Base-by-base conservation (phyloP, 2,888 invertebrate species). In the Sericinus montela region DNA sequence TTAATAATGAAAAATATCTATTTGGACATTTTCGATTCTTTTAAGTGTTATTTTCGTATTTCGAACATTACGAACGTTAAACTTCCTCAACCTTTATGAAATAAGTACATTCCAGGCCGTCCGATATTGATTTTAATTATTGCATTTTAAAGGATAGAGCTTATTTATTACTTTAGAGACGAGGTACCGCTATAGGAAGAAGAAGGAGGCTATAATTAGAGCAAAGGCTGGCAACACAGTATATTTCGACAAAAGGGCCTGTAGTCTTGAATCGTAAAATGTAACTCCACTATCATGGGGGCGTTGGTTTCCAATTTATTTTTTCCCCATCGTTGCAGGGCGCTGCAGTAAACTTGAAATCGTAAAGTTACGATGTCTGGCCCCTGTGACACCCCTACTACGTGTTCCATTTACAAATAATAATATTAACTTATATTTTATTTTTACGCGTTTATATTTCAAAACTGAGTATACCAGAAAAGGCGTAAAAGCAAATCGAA, bases 281-380 rank as follows among this genome's bases (percentile, higher is more conserved):
- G 63, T 63, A 68, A 60, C 66, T 59, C 55, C 62, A 60, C 64
- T 74, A 60, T 64, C 62, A 60, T 66, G 70, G 75, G 86, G 84
- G 85, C 75, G 80, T 77, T 76, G 69, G 71, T 72, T 75, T 77
- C 81, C 84, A 85, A 87, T 87, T 86, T 87, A 84, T 87, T 86
- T 86, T 86, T 85, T 82, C 81, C 83, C 84, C 79, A 69, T 69
- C 67, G 70, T 60, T 84, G 85, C 85, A 82, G 75, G 74, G 74
- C 65, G 71, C 58, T 86, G 83, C 84, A 85, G 79, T 83, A 78
- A 82, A 81, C 65, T 74, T 67, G 66, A 60, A 76, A 80, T 81
- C 82, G 80, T 83, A 83, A 84, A 85, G 71, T 82, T 81, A 75
- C 84, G 75, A 69, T 53, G 84, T 83, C 86, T 84, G 77, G 79